Evolutionary conservation across 1,140 invertebrate species (phyloP).

Genomic region (Trichoplusia ni): DNA sequence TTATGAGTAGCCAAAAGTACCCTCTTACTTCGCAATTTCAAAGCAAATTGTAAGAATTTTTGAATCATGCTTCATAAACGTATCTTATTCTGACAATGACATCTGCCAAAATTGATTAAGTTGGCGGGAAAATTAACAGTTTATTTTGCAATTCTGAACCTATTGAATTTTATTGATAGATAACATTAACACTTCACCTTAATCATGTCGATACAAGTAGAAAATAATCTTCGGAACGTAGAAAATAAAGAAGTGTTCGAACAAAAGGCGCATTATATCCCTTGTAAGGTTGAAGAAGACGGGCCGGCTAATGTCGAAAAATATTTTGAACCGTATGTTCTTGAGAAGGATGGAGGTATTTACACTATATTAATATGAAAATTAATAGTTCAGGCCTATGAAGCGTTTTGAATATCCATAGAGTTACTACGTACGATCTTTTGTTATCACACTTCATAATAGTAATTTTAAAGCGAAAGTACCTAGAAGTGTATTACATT

Average conservation of each 20-base stretch:
- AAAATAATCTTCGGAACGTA: constrained; percentile 63
- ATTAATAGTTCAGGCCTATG: neutral
- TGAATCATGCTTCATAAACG: no score
- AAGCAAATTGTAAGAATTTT: no score
- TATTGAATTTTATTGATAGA: no score
- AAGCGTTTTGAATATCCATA: no score
- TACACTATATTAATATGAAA: constrained; percentile 6
- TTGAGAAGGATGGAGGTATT: constrained; percentile 69
- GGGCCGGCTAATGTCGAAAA: constrained; percentile 86
- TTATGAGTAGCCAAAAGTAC: no score
- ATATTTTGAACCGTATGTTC: constrained; percentile 85
- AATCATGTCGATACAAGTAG: constrained; percentile 69
- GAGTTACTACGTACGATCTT: no score
- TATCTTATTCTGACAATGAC: no score
- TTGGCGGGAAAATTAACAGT: neutral
- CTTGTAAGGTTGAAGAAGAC: constrained; percentile 87
- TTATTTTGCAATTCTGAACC: neutral
- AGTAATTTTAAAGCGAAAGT: no score
- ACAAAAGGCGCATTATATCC: constrained; percentile 85
- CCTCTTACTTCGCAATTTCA: no score
- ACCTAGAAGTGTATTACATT: no score
- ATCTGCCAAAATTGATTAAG: no score
- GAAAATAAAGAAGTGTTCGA: constrained; percentile 59
- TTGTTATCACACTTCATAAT: no score
- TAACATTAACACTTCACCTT: neutral